A percentile compares a stretch with the other conserved stretches of the same genome.
Evolutionary conservation across 2,797 vertebrate genomes (phyloP).

Genomic region (Botia almorhae): DNA sequence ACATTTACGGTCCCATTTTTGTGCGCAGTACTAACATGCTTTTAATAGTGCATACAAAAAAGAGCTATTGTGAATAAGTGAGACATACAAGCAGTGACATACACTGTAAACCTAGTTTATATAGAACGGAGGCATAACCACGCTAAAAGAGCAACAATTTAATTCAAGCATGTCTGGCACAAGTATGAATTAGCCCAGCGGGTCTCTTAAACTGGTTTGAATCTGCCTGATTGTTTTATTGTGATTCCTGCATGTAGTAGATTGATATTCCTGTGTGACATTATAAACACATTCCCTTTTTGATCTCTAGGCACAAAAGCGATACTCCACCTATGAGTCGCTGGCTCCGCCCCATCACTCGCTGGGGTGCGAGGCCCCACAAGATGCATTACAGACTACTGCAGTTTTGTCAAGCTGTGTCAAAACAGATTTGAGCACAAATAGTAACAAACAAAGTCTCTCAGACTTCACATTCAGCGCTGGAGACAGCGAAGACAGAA

Average conservation of each 20-base stretch:
- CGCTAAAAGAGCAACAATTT: not conserved
- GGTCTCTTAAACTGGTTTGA: not conserved
- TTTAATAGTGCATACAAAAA: not conserved
- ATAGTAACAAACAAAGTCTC: slow-evolving; percentile 3
- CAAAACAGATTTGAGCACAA: slow-evolving; percentile 7
- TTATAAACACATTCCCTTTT: not conserved
- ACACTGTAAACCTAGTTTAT: too few relatives aligned
- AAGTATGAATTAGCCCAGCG: too few relatives aligned
- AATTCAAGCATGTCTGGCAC: not conserved
- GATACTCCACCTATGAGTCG: not conserved
- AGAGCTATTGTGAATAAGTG: not conserved
- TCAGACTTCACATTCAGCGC: not conserved
- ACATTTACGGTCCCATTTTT: not conserved
- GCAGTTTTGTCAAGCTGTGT: slow-evolving; percentile 8
- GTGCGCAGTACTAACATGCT: not conserved
- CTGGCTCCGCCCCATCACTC: not conserved
- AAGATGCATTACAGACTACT: not conserved
- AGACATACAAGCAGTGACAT: too few relatives aligned
- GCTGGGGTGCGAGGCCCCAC: not conserved
- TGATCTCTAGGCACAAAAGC: not conserved
- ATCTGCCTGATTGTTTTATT: not conserved
- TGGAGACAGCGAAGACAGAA: not conserved
- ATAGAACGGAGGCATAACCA: not conserved
- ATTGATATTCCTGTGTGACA: not conserved
- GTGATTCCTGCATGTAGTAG: not conserved